phyloP scores from a whole-genome alignment of 2,888 invertebrate genomes.

The Agrochola circellaris region DNA sequence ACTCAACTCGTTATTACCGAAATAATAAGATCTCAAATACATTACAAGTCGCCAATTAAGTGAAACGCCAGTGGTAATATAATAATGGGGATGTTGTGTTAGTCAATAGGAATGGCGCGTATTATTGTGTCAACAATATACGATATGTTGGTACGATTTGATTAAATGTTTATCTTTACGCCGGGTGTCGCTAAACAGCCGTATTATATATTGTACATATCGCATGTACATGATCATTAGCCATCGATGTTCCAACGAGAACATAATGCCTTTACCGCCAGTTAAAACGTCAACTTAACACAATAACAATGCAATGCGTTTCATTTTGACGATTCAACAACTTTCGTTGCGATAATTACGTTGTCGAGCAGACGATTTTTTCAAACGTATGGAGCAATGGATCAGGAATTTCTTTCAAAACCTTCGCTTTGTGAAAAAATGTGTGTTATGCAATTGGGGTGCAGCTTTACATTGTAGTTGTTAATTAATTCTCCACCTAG shows the following conservation, averaged over 20 bases:
- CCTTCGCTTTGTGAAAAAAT: background rate
- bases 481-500: background rate
- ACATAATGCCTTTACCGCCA: background rate
- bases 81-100: conserved; percentile 22
- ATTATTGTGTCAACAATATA: conserved; percentile 15
- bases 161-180: conserved; percentile 19
- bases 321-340: background rate
- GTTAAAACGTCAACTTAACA: background rate
- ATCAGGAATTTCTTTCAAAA: background rate
- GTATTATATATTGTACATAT: background rate
- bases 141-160: conserved; percentile 18
- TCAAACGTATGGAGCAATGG: background rate
- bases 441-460: background rate
- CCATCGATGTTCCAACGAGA: too few relatives aligned
- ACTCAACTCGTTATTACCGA: conserved; percentile 7
- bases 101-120: conserved; percentile 5
- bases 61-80: background rate
- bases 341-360: background rate
- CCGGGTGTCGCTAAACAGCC: background rate
- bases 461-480: background rate
- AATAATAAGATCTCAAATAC: conserved; percentile 14
- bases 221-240: conserved; percentile 13
- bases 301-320: background rate
- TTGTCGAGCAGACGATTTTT: background rate
- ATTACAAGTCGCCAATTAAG: conserved; percentile 34